Evolutionary conservation across 2,113 vertebrate species (phyloP).

Genomic region (Charina bottae): DNA sequence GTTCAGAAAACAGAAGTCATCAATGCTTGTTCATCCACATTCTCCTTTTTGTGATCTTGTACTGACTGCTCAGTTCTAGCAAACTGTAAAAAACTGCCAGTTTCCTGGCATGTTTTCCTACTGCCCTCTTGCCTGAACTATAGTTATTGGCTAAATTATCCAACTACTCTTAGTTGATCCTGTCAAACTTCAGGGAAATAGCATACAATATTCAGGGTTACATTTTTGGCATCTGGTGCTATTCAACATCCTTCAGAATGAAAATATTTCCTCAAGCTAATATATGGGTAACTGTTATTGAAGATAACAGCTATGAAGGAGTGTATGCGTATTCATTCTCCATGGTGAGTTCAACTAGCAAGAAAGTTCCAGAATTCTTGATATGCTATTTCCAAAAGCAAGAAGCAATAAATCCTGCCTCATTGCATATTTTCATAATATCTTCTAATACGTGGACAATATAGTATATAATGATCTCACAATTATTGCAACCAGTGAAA

Average conservation of each 20-base stretch:
- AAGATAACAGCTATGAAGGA: background rate
- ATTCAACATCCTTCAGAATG: constrained; percentile 61
- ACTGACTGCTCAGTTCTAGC: background rate
- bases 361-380: background rate
- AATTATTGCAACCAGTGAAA: background rate
- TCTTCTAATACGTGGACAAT: background rate
- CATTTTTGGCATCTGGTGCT: background rate
- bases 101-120: background rate
- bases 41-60: background rate
- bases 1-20: background rate
- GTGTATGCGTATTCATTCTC: background rate
- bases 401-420: background rate
- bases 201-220: background rate
- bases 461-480: background rate
- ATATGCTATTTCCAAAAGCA: background rate
- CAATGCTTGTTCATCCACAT: background rate
- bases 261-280: constrained; percentile 47
- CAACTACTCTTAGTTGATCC: background rate
- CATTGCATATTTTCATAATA: background rate
- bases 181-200: background rate
- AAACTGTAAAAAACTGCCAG: background rate
- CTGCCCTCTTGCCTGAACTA: no score
- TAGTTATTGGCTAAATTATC: background rate
- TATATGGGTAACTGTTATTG: background rate
- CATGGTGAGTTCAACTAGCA: background rate